These are phyloP conservation scores for Leptopilina drosophilae DNA, from an alignment of 2,888 invertebrate species.

Conservation along the genomic window DNA sequence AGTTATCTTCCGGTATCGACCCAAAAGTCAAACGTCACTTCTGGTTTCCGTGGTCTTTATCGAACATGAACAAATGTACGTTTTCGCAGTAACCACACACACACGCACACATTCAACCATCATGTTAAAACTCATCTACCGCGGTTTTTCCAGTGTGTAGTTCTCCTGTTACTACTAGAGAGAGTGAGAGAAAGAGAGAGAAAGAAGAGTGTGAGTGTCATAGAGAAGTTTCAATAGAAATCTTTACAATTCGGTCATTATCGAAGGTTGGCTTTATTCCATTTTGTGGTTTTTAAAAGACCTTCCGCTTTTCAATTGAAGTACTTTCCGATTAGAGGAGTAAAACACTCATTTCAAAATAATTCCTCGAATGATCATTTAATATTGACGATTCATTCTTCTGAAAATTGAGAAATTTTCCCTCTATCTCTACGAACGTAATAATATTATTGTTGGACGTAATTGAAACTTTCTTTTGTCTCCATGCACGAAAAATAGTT, in stretches of 20 bases:
- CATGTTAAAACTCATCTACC: constrained; percentile 10
- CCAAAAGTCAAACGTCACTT: constrained; percentile 46
- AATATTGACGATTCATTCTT: no score
- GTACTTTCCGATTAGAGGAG: not conserved
- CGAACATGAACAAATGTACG: constrained; percentile 51
- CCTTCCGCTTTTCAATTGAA: not conserved
- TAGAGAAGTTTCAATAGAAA: constrained; percentile 22
- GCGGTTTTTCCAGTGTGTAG: constrained; percentile 22
- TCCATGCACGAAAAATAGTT: no score
- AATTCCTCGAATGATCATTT: no score
- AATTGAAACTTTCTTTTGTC: no score
- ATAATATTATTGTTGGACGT: no score
- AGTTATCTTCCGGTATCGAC: constrained; percentile 42
- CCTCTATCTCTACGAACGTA: no score
- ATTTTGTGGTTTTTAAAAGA: not conserved
- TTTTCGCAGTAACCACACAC: constrained; percentile 46
- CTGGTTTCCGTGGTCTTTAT: constrained; percentile 49
- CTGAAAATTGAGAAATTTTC: not conserved
- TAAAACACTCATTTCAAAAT: not conserved
- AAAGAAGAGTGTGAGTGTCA: not conserved
- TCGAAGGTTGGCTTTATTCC: not conserved
- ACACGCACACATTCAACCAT: not conserved
- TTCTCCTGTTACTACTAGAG: not conserved
- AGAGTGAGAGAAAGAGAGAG: no score
- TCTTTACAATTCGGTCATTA: not conserved